Evolutionary conservation across 2,797 vertebrate genomes (phyloP).

Genomic region (Cetoscarus ocellatus): DNA sequence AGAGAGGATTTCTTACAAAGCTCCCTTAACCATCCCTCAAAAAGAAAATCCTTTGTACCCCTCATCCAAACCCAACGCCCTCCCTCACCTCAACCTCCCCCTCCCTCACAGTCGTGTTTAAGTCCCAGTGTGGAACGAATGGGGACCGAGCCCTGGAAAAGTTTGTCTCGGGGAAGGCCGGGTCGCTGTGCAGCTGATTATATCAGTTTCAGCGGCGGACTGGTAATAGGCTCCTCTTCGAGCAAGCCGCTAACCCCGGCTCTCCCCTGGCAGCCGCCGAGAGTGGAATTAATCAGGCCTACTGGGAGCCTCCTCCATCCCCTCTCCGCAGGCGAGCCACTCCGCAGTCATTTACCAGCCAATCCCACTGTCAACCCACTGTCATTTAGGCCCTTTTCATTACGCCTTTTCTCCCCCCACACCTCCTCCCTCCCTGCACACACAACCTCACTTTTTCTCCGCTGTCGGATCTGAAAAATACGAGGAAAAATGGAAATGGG

Average conservation of each 20-base stretch:
- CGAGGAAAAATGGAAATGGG: slow-evolving; percentile 89
- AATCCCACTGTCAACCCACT: slow-evolving; percentile 99
- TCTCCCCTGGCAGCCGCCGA: slow-evolving; percentile 94
- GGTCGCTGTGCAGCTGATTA: slow-evolving; percentile 95
- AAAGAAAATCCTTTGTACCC: slow-evolving; percentile 83
- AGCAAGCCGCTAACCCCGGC: slow-evolving; percentile 91
- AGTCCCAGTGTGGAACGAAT: slow-evolving; percentile 79
- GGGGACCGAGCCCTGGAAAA: slow-evolving; percentile 86
- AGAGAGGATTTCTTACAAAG: slow-evolving; percentile 83
- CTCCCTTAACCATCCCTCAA: slow-evolving; percentile 79
- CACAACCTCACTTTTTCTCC: slow-evolving; percentile 53
- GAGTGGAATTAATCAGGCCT: slow-evolving; percentile 99
- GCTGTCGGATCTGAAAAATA: slow-evolving; percentile 48
- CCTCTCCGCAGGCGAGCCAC: slow-evolving; percentile 94
- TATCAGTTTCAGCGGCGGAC: slow-evolving; percentile 93
- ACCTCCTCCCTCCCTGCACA: slow-evolving; percentile 20
- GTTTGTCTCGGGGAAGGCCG: slow-evolving; percentile 90
- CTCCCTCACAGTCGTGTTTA: slow-evolving; percentile 63
- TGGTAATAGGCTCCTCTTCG: slow-evolving; percentile 99
- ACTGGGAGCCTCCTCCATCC: slow-evolving; percentile 96
- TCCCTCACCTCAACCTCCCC: slow-evolving; percentile 67
- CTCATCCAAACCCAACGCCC: slow-evolving; percentile 73
- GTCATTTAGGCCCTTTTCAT: slow-evolving; percentile 99
- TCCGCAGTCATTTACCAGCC: slow-evolving; percentile 99
- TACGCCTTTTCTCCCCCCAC: slow-evolving; percentile 87